A percentile compares a stretch with the other conserved stretches of the same genome.
These are phyloP conservation scores for Stichopus horrens DNA, from an alignment of 53 echinoderm and acorn worm genomes.

Conservation along the genomic window DNA sequence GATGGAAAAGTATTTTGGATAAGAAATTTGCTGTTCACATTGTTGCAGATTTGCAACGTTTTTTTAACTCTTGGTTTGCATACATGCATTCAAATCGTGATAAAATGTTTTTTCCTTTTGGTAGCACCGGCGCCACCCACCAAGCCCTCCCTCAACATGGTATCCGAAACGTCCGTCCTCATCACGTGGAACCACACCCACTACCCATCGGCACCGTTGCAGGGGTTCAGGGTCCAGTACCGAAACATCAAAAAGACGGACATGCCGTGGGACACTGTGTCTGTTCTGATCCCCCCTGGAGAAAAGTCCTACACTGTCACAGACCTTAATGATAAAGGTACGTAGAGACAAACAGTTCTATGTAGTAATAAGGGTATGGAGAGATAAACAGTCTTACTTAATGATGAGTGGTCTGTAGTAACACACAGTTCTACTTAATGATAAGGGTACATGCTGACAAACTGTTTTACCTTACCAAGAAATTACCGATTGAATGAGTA, in stretches of 20 bases:
- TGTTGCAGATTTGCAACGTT: no score
- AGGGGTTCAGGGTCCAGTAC: slow-evolving; percentile 73
- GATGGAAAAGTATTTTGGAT: no score
- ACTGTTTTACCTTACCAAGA: no score
- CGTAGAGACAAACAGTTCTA: background rate
- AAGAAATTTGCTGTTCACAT: no score
- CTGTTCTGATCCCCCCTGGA: slow-evolving; percentile 52
- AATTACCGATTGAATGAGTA: no score
- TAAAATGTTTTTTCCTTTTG: background rate
- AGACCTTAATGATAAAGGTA: slow-evolving; percentile 54
- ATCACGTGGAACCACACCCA: slow-evolving; percentile 72
- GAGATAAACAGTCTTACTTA: no score
- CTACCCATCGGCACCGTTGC: slow-evolving; percentile 51
- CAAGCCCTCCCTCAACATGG: slow-evolving; percentile 72
- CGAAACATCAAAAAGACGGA: slow-evolving; percentile 48
- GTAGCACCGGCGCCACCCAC: slow-evolving; percentile 77
- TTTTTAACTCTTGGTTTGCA: no score
- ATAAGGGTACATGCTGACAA: no score
- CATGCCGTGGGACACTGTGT: slow-evolving; percentile 65
- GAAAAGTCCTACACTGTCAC: slow-evolving; percentile 60
- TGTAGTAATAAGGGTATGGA: no score
- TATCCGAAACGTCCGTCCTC: slow-evolving; percentile 78
- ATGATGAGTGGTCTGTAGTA: no score
- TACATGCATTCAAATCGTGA: no score
- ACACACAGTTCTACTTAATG: no score